A percentile compares a stretch with the other conserved stretches of the same genome.
Conservation (phyloP, 2,797 vertebrate species). For the Melanotaenia trifasciata region DNA sequence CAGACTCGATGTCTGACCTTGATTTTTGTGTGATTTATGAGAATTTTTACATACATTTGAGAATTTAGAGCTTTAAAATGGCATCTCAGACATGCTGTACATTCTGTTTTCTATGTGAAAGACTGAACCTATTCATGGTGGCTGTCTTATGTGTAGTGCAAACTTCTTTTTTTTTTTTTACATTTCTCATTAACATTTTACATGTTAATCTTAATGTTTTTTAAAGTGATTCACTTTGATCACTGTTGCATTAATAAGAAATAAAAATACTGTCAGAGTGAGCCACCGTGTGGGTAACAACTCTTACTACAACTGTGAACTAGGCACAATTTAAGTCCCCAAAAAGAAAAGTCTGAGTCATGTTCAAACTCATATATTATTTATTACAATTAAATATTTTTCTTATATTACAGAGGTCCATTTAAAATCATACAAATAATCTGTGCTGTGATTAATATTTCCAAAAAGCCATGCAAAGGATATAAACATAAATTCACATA, state of each 20-base stretch:
- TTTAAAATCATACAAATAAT: slow-evolving; percentile 88
- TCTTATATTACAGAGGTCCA: slow-evolving; percentile 88
- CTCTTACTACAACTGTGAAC: slow-evolving; percentile 58
- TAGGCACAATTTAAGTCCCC: background rate
- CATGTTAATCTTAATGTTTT: background rate
- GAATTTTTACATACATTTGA: background rate
- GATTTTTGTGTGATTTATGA: background rate
- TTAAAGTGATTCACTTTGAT: background rate
- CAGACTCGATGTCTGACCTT: background rate
- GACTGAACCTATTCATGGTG: too few species aligned
- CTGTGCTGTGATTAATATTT: slow-evolving; percentile 86
- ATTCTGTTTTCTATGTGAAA: too few species aligned
- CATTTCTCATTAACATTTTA: background rate
- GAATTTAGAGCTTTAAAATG: background rate
- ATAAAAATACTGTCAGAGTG: slow-evolving; percentile 38
- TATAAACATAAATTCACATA: slow-evolving; percentile 80
- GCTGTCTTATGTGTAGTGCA: background rate
- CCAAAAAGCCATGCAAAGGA: slow-evolving; percentile 84
- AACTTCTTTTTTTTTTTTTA: too few species aligned
- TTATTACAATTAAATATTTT: slow-evolving; percentile 91
- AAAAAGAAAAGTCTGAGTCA: slow-evolving; percentile 29
- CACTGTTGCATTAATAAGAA: background rate
- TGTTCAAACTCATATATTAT: slow-evolving; percentile 88
- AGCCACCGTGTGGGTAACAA: slow-evolving; percentile 72
- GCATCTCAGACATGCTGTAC: background rate